Evolutionary conservation across 2,113 vertebrate species (phyloP).

Genomic region (Passer montanus): DNA sequence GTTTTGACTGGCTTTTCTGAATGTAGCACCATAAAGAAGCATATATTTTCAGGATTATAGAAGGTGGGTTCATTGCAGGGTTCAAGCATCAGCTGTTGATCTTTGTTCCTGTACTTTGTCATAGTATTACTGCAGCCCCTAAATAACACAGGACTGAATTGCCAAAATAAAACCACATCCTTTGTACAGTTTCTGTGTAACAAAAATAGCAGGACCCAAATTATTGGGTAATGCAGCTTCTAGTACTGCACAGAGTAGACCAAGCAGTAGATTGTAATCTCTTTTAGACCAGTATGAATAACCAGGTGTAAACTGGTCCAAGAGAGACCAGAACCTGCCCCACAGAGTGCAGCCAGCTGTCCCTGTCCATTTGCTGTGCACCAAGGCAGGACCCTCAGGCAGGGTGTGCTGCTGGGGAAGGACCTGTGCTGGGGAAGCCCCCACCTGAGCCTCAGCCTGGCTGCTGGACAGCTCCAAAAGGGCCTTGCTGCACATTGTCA

Average conservation of each 20-base stretch:
- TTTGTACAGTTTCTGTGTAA: background rate
- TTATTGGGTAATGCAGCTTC: background rate
- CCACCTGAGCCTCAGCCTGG: background rate
- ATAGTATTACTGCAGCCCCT: background rate
- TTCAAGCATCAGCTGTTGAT: conserved; percentile 32
- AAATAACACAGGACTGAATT: background rate
- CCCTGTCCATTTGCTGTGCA: background rate
- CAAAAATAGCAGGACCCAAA: background rate
- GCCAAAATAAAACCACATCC: background rate
- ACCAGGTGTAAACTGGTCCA: background rate
- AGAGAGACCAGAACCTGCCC: background rate
- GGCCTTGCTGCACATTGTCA: background rate
- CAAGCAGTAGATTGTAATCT: background rate
- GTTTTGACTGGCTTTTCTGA: background rate
- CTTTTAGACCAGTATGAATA: background rate
- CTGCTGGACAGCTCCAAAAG: background rate
- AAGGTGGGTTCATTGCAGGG: background rate
- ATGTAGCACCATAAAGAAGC: background rate
- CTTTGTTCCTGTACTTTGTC: background rate
- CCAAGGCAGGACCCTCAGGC: background rate
- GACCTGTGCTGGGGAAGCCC: background rate
- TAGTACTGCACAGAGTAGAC: background rate
- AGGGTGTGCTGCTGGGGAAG: accelerated
- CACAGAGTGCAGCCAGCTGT: background rate
- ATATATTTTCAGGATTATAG: background rate